Evolutionary conservation across 2,888 invertebrate genomes (phyloP).

Genomic region (Drosophila borealis): DNA sequence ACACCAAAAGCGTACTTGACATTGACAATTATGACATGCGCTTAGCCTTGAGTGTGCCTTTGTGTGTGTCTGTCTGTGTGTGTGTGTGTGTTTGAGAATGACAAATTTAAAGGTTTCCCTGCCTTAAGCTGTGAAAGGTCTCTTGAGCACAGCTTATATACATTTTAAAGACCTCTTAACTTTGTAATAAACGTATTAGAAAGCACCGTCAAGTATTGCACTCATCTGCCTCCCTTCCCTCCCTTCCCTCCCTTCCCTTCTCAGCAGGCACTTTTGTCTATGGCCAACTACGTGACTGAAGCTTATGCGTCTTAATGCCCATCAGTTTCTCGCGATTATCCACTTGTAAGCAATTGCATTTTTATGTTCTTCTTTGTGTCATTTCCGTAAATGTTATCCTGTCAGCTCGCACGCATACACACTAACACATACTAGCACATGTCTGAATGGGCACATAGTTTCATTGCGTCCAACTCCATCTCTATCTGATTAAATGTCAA

Average conservation of each 20-base stretch:
- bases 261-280: background rate
- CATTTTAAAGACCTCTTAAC: conserved; percentile 38
- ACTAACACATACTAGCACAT: background rate
- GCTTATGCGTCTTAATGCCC: background rate
- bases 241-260: background rate
- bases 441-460: background rate
- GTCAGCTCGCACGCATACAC: background rate
- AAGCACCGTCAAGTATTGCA: background rate
- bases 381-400: background rate
- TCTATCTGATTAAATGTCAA: too few species aligned
- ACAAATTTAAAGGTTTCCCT: conserved; percentile 25
- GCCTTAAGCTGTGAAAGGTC: conserved; percentile 14
- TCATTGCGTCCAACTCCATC: background rate
- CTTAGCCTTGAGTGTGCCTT: conserved; percentile 26
- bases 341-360: conserved; percentile 12
- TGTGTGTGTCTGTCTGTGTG: background rate
- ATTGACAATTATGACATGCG: conserved; percentile 71
- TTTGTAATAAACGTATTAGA: conserved; percentile 27
- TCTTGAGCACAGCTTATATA: conserved; percentile 27
- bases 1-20: conserved; percentile 47
- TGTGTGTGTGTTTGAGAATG: conserved; percentile 6
- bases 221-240: background rate
- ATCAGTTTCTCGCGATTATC: background rate
- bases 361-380: background rate
- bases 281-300: conserved; percentile 24